Conservation (phyloP, 2,797 vertebrate species). For the Hippoglossus hippoglossus region DNA sequence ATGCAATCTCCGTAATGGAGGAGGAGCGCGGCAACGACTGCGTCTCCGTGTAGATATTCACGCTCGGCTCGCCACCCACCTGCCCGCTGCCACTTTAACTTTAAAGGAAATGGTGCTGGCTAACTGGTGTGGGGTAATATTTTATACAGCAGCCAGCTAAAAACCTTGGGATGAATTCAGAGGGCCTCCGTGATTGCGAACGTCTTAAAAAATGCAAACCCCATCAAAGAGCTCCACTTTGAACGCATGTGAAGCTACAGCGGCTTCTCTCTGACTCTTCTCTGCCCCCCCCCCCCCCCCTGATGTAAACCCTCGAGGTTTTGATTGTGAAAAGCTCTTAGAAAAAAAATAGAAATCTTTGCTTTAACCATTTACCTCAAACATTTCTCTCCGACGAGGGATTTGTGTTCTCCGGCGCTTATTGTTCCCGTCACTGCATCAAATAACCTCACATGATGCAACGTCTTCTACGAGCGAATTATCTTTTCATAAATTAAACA, state of each 20-base stretch:
- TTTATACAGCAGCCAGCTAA: constrained; percentile 74
- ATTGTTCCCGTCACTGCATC: constrained; percentile 8
- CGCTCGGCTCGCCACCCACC: constrained; percentile 30
- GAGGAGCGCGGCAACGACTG: constrained; percentile 33
- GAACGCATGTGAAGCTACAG: constrained; percentile 63
- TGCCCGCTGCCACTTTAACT: constrained; percentile 38
- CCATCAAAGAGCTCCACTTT: constrained; percentile 75
- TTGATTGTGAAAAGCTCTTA: constrained; percentile 44
- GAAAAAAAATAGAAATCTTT: neutral
- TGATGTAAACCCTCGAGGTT: constrained; percentile 36
- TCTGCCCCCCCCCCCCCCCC: neutral
- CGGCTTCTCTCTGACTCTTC: constrained; percentile 21
- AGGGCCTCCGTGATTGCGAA: constrained; percentile 68
- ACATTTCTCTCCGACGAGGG: neutral
- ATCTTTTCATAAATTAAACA: neutral
- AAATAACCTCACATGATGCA: constrained; percentile 10
- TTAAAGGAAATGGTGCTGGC: constrained; percentile 49
- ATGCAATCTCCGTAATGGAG: constrained; percentile 66
- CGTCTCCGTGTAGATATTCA: constrained; percentile 24
- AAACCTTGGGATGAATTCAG: constrained; percentile 70
- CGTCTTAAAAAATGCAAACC: constrained; percentile 82
- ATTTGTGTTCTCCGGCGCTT: constrained; percentile 16
- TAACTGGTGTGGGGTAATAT: constrained; percentile 65
- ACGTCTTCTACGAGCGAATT: constrained; percentile 4
- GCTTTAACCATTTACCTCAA: constrained; percentile 8